phyloP scores from a whole-genome alignment of 2,113 vertebrate genomes.

The Grammomys surdaster region DNA sequence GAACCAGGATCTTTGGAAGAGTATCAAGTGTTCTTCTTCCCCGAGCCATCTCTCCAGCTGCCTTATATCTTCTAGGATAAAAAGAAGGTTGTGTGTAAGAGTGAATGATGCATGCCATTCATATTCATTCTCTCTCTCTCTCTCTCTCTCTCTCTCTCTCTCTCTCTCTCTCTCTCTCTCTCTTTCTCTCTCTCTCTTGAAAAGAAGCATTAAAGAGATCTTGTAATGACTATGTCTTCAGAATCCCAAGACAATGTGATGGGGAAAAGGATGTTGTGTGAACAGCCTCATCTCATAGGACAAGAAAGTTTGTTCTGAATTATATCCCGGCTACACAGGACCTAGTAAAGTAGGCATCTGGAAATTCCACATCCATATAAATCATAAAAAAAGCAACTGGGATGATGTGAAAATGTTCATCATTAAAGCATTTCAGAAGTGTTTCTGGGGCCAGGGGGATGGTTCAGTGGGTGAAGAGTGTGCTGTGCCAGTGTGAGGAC shows the following conservation, averaged over 20 bases:
- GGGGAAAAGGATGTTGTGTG: not conserved
- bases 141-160: too few relatives aligned
- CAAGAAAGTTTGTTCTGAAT: not conserved
- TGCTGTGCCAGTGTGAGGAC: not conserved
- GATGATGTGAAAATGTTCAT: not conserved
- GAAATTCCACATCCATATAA: not conserved
- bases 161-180: too few relatives aligned
- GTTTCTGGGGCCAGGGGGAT: not conserved
- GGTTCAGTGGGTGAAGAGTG: not conserved
- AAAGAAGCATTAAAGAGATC: too few relatives aligned
- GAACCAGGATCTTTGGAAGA: not conserved
- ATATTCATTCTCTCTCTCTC: too few relatives aligned
- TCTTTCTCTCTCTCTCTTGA: too few relatives aligned
- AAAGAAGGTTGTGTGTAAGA: not conserved
- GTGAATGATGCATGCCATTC: not conserved
- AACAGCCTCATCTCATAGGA: not conserved
- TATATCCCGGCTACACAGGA: not conserved
- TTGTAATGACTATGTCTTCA: not conserved
- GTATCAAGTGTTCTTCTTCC: not conserved
- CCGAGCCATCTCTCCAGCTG: not conserved
- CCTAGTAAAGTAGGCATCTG: not conserved
- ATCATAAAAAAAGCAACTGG: not conserved
- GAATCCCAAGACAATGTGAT: not conserved
- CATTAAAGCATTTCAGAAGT: not conserved
- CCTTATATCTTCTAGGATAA: not conserved